phyloP scores from a whole-genome alignment of 2,797 vertebrate genomes.

The Ptychobarbus kaznakovi region DNA sequence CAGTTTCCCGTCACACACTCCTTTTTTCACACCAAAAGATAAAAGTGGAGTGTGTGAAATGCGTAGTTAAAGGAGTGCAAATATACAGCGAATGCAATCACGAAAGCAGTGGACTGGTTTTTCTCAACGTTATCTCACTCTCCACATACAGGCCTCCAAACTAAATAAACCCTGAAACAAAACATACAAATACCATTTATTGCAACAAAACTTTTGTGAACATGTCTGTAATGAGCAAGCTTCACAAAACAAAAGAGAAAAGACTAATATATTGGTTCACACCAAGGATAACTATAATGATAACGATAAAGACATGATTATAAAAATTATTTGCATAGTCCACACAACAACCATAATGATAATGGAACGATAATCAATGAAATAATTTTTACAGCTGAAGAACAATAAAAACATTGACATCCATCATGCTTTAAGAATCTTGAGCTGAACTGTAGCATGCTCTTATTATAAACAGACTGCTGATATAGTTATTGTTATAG shows the following conservation, averaged over 20 bases:
- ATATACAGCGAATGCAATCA: neutral
- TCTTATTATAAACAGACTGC: neutral
- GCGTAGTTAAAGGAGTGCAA: neutral
- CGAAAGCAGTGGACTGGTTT: neutral
- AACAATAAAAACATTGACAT: neutral
- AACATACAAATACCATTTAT: conserved; percentile 6
- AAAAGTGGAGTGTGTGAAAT: neutral
- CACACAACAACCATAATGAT: neutral
- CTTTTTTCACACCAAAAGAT: neutral
- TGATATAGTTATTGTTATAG: neutral
- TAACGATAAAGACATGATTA: neutral
- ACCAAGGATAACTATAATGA: neutral
- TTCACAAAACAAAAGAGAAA: neutral
- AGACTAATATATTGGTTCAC: neutral
- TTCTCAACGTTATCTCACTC: neutral
- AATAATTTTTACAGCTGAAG: neutral
- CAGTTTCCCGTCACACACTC: neutral
- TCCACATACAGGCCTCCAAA: neutral
- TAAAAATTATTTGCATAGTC: neutral
- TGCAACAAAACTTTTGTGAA: neutral
- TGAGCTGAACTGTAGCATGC: neutral
- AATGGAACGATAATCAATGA: neutral
- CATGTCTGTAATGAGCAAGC: neutral
- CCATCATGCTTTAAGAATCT: neutral
- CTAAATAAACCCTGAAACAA: neutral